Evolutionary conservation across 2,113 vertebrate genomes (phyloP).

Genomic region (Pagrus major): DNA sequence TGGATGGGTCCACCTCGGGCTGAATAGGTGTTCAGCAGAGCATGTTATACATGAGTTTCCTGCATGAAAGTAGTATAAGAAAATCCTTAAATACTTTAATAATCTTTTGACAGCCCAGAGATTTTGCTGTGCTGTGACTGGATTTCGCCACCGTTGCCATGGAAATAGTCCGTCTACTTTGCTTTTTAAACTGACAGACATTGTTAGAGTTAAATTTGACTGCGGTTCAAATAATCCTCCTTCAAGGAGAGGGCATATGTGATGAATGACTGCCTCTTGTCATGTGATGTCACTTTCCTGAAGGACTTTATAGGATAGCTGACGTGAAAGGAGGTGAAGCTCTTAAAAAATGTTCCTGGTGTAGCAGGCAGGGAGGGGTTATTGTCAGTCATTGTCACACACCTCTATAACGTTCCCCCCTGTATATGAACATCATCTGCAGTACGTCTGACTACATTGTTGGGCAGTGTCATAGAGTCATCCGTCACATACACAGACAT

Average conservation of each 20-base stretch:
- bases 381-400: not conserved
- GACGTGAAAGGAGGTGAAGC: constrained; percentile 16
- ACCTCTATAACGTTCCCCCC: not conserved
- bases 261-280: constrained; percentile 47
- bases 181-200: constrained; percentile 38
- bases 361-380: not conserved
- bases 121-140: constrained; percentile 26
- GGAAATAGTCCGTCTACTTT: constrained; percentile 25
- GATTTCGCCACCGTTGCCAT: constrained; percentile 34
- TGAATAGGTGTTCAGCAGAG: constrained; percentile 49
- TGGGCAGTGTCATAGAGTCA: too few species aligned
- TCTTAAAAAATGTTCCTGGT: not conserved
- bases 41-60: constrained; percentile 36
- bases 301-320: constrained; percentile 30
- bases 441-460: not conserved
- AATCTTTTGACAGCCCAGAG: constrained; percentile 51
- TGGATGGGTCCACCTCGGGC: constrained; percentile 6
- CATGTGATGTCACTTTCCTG: constrained; percentile 40
- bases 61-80: constrained; percentile 30
- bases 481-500: not conserved
- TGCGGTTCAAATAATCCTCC: constrained; percentile 42
- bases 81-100: constrained; percentile 57
- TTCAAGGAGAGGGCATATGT: constrained; percentile 20
- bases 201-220: constrained; percentile 38
- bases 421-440: not conserved